phyloP scores from a whole-genome alignment of 2,888 invertebrate genomes.

The Nymphalis urticae region DNA sequence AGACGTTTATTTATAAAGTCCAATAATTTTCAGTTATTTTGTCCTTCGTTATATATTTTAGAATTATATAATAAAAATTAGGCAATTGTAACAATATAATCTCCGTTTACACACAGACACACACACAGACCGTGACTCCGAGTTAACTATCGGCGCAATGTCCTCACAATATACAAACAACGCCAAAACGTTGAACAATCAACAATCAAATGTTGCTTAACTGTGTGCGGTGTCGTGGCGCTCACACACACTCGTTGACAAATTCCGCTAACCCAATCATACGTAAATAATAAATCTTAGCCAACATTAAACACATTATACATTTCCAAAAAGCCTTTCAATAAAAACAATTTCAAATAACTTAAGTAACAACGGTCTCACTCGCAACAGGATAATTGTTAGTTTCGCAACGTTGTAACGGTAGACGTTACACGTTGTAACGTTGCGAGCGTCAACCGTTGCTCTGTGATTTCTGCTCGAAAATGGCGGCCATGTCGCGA shows the following conservation, averaged over 20 bases:
- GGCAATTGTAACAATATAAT: neutral
- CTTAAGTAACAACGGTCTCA: constrained; percentile 24
- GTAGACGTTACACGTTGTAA: constrained; percentile 27
- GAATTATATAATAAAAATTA: no score
- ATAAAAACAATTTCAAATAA: constrained; percentile 33
- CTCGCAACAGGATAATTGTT: constrained; percentile 24
- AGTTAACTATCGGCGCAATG: no score
- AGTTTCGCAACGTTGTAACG: constrained; percentile 20
- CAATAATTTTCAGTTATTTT: no score
- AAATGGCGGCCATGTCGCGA: constrained; percentile 90
- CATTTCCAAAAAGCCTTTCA: neutral
- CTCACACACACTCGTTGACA: no score
- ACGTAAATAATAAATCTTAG: neutral
- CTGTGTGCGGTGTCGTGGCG: no score
- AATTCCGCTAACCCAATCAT: no score
- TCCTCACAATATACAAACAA: no score
- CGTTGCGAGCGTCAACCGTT: constrained; percentile 52
- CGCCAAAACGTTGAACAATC: no score
- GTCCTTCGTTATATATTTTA: no score
- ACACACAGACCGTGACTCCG: no score
- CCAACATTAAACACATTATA: neutral
- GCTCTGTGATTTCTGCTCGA: constrained; percentile 85
- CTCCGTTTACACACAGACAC: neutral
- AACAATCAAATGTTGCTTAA: no score
- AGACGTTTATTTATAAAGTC: no score